Evolutionary conservation across 2,113 vertebrate genomes (phyloP), one percentile per base, ranked within the genome.

Genomic region (Dolichotis patagonum): DNA sequence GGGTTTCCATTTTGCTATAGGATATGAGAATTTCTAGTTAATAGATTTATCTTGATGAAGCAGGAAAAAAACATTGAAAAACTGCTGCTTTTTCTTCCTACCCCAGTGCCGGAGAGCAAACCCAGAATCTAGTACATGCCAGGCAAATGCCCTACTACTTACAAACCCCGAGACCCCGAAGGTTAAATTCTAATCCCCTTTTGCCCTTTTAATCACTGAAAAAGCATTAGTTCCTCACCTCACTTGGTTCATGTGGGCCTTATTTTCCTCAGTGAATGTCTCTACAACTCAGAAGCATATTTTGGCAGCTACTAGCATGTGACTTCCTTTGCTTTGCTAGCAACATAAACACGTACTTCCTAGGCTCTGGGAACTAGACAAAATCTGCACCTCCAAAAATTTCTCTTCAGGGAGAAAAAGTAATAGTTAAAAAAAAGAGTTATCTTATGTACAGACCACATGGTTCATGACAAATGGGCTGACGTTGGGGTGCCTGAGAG

Each of bases 401-500:
- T 88, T 82, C 41, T 63, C 0, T 91, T 85, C 63, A 82, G 84
- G 20, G 30, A 28, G 49, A 35, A 78, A 35, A 81, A 88, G 19
- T 86, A 77, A 16, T 56, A 63, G 32, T 67, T 16, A 54, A 4
- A 43, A 24, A 81, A 94, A 63, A 46, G 5, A 85, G 67, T 80
- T 85, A 52, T 60, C 12, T 56, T 60, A 43, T 46, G 43, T 32
- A 0, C 6, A 63, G 30, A 41, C 26, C 49, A 38, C 28, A 28
- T 14, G 28, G 32, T 12, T 46, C 7, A 28, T 75, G 38, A 63
- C 65, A 30, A 28, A 22, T 28, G 7, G 46, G 5, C 2, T 43
- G 2, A 4, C 20, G 14, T 9, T 3, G 5, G 1, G 12, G 0
- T 3, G 35, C 24, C 43, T 9, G 63, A 13, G 24, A 24, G 5